Conservation (phyloP, 2,888 invertebrate genomes). For the Trachelus stipa region DNA sequence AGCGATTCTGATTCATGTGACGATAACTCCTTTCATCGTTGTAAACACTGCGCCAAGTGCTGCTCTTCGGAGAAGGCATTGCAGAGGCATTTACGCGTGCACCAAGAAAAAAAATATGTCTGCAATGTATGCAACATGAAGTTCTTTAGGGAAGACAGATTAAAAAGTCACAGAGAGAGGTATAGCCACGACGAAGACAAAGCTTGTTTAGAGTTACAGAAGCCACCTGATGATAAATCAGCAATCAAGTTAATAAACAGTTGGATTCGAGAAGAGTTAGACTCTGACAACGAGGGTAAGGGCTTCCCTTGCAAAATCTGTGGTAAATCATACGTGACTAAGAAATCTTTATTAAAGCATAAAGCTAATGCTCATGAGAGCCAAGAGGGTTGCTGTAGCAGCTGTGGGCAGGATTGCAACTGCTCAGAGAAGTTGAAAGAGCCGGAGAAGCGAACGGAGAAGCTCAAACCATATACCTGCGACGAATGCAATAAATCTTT, state of each 20-base stretch:
- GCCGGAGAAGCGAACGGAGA: conserved; percentile 28
- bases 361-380: conserved; percentile 39
- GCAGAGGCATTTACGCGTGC: conserved; percentile 37
- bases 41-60: conserved; percentile 37
- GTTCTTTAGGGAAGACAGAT: conserved; percentile 43
- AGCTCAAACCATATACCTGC: conserved; percentile 43
- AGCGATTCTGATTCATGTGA: conserved; percentile 24
- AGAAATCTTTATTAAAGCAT: conserved; percentile 53
- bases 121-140: conserved; percentile 52
- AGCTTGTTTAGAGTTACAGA: conserved; percentile 32
- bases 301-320: conserved; percentile 51
- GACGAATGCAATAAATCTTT: conserved; percentile 51
- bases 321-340: conserved; percentile 53
- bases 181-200: conserved; percentile 41
- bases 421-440: conserved; percentile 29
- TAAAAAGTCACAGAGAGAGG: conserved; percentile 44
- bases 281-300: conserved; percentile 52
- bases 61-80: conserved; percentile 37
- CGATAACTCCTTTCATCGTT: conserved; percentile 26
- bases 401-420: conserved; percentile 32
- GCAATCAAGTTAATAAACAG: conserved; percentile 54
- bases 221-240: conserved; percentile 48
- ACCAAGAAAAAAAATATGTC: conserved; percentile 41
- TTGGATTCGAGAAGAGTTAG: conserved; percentile 55
- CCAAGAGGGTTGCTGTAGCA: conserved; percentile 19